Evolutionary conservation across 2,113 vertebrate species (phyloP).

Genomic region (Lycocorax pyrrhopterus): DNA sequence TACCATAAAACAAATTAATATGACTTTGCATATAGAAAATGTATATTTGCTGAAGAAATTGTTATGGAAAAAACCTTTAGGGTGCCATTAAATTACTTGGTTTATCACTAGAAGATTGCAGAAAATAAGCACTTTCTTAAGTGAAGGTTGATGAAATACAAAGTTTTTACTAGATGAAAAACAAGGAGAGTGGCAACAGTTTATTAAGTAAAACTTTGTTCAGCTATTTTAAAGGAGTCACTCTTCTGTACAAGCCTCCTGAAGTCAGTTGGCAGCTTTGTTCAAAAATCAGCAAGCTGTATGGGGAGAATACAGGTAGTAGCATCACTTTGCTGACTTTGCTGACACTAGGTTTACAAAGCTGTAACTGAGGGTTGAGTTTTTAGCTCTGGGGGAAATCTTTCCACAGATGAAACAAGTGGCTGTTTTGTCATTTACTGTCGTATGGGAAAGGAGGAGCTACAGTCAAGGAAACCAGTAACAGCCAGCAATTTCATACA

Average conservation of each 20-base stretch:
- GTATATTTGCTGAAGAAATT: background rate
- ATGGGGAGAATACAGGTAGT: background rate
- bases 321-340: background rate
- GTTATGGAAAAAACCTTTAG: background rate
- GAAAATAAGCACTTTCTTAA: background rate
- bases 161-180: background rate
- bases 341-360: background rate
- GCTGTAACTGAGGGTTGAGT: background rate
- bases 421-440: background rate
- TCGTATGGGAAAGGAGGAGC: background rate
- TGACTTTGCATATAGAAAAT: constrained; percentile 16
- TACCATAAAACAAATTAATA: constrained; percentile 31
- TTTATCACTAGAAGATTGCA: background rate
- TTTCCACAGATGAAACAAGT: background rate
- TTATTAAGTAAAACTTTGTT: background rate
- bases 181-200: background rate
- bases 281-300: background rate
- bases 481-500: background rate
- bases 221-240: background rate
- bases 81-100: background rate
- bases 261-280: background rate
- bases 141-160: background rate
- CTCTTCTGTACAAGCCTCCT: background rate
- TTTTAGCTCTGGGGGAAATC: background rate
- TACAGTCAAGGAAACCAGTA: background rate